A percentile compares a stretch with the other conserved stretches of the same genome.
Conservation (phyloP, 2,888 invertebrate species). For the Eupithecia abbreviata region DNA sequence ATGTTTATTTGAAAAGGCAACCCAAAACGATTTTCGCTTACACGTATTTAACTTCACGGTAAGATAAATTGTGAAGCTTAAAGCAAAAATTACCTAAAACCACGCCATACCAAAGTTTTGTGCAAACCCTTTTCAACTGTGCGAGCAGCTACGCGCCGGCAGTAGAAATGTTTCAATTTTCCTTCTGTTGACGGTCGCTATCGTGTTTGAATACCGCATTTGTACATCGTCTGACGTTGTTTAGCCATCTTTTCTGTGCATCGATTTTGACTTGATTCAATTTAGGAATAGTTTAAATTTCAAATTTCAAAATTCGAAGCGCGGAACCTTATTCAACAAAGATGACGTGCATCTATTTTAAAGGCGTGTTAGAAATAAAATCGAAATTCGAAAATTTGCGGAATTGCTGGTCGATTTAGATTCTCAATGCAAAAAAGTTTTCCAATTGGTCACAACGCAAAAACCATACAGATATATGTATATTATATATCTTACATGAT, state of each 20-base stretch:
- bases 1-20: neutral
- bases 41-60: neutral
- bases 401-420: neutral
- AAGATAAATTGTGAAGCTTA: neutral
- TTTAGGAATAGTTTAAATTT: neutral
- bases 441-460: too few relatives aligned
- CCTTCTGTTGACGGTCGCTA: slow-evolving; percentile 34
- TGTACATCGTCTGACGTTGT: neutral
- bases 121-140: slow-evolving; percentile 29
- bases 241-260: slow-evolving; percentile 7
- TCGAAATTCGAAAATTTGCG: neutral
- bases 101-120: neutral
- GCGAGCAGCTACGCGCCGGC: slow-evolving; percentile 43
- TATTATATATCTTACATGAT: too few relatives aligned
- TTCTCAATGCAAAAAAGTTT: too few relatives aligned
- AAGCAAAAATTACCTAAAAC: neutral
- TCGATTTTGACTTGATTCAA: neutral
- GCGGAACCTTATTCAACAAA: neutral
- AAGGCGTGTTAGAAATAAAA: neutral
- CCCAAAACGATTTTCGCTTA: neutral
- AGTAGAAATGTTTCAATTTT: slow-evolving; percentile 50
- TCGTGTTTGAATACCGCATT: slow-evolving; percentile 31
- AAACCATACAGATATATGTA: too few relatives aligned
- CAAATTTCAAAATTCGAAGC: neutral
- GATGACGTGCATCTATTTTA: neutral